Evolutionary conservation across 1,140 invertebrate genomes (phyloP).

Genomic region (Hirudo medicinalis): DNA sequence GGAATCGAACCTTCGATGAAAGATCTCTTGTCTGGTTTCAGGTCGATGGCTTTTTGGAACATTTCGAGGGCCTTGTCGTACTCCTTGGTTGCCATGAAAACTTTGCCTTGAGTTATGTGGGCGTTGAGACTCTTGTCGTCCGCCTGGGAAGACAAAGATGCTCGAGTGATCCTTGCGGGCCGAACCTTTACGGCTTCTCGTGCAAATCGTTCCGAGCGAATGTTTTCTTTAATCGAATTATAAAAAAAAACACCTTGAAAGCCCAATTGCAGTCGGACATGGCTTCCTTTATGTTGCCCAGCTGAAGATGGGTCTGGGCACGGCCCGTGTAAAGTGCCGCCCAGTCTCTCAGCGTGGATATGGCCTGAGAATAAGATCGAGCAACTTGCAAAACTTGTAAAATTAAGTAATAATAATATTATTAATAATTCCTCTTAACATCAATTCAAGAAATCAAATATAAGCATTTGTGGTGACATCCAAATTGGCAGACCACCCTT

Average conservation of each 20-base stretch:
- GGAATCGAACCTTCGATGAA: background rate
- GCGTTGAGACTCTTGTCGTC: conserved; percentile 3
- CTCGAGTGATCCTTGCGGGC: too few species aligned
- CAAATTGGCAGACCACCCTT: too few species aligned
- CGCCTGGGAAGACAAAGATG: background rate
- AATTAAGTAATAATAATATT: too few species aligned
- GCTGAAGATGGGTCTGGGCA: background rate
- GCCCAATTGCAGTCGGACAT: conserved; percentile 3
- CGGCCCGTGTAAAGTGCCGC: background rate
- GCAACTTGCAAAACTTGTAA: background rate
- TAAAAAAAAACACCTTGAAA: conserved; percentile 4
- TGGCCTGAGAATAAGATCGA: background rate
- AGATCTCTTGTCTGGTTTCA: background rate
- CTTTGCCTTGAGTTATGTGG: background rate
- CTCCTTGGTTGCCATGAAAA: background rate
- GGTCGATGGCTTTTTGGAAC: background rate
- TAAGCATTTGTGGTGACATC: background rate
- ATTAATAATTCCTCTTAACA: too few species aligned
- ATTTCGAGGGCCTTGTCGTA: background rate
- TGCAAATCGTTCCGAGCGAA: background rate
- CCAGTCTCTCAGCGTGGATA: background rate
- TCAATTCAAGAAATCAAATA: too few species aligned
- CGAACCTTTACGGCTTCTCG: background rate
- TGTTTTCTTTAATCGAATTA: background rate
- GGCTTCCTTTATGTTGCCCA: background rate